These are phyloP conservation scores for Pteria penguin DNA, from an alignment of 2,888 invertebrate genomes.

Conservation along the genomic window DNA sequence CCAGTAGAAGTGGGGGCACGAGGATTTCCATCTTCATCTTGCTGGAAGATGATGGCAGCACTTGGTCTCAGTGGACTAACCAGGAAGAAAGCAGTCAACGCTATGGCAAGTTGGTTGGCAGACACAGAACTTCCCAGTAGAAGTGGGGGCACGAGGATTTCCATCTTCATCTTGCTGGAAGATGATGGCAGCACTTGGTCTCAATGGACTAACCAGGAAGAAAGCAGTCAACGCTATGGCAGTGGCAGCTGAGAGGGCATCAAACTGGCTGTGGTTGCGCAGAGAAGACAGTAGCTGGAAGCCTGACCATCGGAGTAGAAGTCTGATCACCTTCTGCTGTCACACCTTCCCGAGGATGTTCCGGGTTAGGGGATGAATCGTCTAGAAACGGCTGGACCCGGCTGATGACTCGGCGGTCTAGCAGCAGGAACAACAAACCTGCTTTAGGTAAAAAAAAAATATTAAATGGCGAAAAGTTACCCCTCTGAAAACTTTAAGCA, in stretches of 20 bases:
- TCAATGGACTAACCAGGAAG: neutral
- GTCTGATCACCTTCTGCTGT: neutral
- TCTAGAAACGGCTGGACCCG: too few species aligned
- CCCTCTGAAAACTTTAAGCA: too few species aligned
- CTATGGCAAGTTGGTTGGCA: neutral
- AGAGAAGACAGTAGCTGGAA: too few species aligned
- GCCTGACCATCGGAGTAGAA: too few species aligned
- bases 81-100: neutral
- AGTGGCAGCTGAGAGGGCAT: neutral
- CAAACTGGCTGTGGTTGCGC: neutral
- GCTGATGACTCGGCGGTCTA: slow-evolving; percentile 1
- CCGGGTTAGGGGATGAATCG: too few species aligned
- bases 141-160: too few species aligned
- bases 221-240: neutral
- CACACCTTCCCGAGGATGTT: slow-evolving; percentile 4
- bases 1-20: too few species aligned
- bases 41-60: neutral
- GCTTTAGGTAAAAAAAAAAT: neutral
- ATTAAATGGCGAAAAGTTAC: too few species aligned
- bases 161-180: neutral
- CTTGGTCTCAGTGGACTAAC: neutral
- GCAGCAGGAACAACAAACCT: neutral
- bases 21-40: neutral
- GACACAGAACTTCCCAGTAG: neutral
- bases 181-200: neutral